phyloP scores from a whole-genome alignment of 2,797 vertebrate genomes.

The Sebastes diploproa region DNA sequence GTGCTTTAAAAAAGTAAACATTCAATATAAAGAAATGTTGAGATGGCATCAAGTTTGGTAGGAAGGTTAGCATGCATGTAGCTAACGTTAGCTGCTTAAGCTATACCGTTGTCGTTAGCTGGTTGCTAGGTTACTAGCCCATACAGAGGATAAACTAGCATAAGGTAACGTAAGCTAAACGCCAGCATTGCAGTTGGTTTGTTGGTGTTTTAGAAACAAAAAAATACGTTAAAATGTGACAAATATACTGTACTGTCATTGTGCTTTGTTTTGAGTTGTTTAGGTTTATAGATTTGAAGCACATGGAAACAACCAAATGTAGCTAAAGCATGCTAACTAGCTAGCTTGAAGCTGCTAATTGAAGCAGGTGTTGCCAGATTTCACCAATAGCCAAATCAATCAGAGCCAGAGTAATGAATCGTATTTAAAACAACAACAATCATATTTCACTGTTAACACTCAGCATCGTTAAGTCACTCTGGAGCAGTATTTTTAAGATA shows the following conservation, averaged over 20 bases:
- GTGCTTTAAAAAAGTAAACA: not conserved
- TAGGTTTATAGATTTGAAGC: not conserved
- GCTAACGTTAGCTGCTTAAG: not conserved
- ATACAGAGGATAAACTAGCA: not conserved
- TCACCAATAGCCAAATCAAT: not conserved
- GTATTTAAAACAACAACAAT: no score
- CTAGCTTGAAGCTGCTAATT: not conserved
- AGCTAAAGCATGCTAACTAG: not conserved
- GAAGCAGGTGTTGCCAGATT: not conserved
- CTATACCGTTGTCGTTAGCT: not conserved
- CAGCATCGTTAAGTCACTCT: not conserved
- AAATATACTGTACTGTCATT: not conserved
- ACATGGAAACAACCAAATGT: not conserved
- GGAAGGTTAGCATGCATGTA: not conserved
- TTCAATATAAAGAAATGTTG: not conserved
- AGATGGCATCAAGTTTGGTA: not conserved
- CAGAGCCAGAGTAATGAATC: no score
- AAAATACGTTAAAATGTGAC: not conserved
- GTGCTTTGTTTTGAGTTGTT: not conserved
- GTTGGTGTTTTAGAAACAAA: not conserved
- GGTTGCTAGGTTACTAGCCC: no score
- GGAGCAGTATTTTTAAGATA: not conserved
- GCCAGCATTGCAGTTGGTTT: not conserved
- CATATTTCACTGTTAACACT: not conserved
- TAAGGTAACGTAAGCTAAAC: not conserved